Conservation (phyloP, 2,797 vertebrate genomes). For the Hapalemur alaotrensis region DNA sequence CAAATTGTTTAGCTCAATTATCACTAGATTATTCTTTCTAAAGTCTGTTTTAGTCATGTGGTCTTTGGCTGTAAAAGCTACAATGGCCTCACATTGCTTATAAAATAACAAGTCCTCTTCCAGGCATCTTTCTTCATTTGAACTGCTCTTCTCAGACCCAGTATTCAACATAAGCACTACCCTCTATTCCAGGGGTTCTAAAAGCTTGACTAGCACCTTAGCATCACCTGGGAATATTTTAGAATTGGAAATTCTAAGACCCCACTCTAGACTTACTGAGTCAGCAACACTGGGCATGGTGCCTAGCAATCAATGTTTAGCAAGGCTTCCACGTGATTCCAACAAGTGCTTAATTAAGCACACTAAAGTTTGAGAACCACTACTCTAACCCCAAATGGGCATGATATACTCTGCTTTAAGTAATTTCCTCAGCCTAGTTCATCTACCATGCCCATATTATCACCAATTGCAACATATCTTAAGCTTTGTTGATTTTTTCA, state of each 20-base stretch:
- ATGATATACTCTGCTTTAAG: neutral
- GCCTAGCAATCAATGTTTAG: neutral
- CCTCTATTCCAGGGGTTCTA: neutral
- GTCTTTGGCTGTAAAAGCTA: neutral
- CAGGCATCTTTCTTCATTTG: neutral
- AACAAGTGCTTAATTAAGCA: no score
- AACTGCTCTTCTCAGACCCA: neutral
- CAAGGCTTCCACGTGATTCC: neutral
- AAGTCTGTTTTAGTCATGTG: neutral
- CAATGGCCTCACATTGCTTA: neutral
- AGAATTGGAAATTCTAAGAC: neutral
- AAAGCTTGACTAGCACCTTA: neutral
- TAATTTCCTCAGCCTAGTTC: neutral
- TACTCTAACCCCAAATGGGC: neutral
- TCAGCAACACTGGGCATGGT: neutral
- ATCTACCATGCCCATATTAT: neutral
- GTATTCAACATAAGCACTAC: neutral
- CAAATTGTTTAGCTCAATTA: neutral
- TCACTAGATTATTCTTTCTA: neutral
- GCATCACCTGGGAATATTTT: neutral
- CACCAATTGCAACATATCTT: neutral
- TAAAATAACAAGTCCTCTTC: neutral
- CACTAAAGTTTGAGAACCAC: neutral
- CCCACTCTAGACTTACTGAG: neutral
- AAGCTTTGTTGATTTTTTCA: neutral